These are phyloP conservation scores for Cherax quadricarinatus DNA, from an alignment of 1,140 invertebrate genomes.

Conservation along the genomic window DNA sequence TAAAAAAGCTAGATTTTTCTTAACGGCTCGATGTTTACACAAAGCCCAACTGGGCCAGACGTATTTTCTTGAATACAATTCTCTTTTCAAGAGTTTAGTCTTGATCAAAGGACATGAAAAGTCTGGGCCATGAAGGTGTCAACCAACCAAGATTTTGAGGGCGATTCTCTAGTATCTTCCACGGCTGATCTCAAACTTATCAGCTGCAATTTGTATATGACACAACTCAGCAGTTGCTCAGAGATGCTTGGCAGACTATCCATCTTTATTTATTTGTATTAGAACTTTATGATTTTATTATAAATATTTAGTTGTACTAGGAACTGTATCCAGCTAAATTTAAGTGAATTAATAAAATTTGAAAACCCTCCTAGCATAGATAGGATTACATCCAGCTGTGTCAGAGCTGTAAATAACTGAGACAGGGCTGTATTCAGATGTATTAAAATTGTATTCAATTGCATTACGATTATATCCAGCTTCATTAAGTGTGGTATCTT, in stretches of 20 bases:
- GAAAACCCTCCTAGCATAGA: no score
- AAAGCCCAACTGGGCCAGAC: background rate
- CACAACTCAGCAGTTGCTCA: background rate
- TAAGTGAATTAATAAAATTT: no score
- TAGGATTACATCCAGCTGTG: no score
- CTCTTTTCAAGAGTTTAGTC: background rate
- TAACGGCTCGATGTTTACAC: background rate
- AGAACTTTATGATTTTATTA: no score
- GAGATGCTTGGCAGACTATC: background rate
- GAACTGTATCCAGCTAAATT: no score
- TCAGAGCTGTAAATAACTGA: no score
- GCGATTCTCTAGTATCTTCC: background rate
- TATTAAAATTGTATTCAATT: no score
- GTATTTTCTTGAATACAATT: conserved; percentile 1
- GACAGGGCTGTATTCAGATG: no score
- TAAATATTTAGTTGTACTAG: no score
- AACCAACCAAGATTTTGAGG: background rate
- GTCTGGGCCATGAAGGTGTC: background rate
- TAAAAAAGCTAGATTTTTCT: background rate
- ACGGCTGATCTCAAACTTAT: background rate
- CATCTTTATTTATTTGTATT: no score
- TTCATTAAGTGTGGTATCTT: no score
- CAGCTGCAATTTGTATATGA: background rate
- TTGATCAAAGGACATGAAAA: background rate
- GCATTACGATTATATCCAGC: no score